Evolutionary conservation across 2,888 invertebrate species (phyloP), one percentile per base, ranked within the genome.

Genomic region (Chrysodeixis includens): DNA sequence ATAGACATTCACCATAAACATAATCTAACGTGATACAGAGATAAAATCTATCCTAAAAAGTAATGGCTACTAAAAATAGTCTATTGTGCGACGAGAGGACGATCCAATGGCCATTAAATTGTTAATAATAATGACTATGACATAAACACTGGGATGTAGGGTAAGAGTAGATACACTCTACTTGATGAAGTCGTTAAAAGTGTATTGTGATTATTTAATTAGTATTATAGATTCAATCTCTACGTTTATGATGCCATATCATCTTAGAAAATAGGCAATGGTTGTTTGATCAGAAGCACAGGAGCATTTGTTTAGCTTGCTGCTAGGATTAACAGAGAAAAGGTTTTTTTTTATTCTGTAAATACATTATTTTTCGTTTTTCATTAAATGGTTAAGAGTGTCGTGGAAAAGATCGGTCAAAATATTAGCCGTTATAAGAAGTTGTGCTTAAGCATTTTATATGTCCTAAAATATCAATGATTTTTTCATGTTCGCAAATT

Each of bases 1-100:
- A 74, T 62, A 62, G 4, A 22, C 54, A 71, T 62, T 62, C 22
- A 56, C 58, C 60, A 63, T 49, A 10, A 56, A 66, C 35, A 66
- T 22, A 61, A 53, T 40, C 53, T 51, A 16, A 56, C 59, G 46
- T 66, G 40, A 72, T 60, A 46, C 35, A 12, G n/a, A 63, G 56
- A 67, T 67, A 16, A 5, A 56, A 57, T 49, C 60, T 59, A 56
- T 58, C 58, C 62, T 70, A 62, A 67, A 74, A 60, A 61, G 64
- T 75, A 78, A 76, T 76, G 52, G 59, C 20, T 18, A 57, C 70
- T 76, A 64, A 76, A 78, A 73, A 78, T 78, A 78, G 56, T 62
- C 56, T 61, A 32, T 62, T 63, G 57, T 63, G 69, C 54, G 14
- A 63, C 30, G 26, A 55, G 53, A 56, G 4, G 40, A 62, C 26